Evolutionary conservation across 2,888 invertebrate species (phyloP).

Genomic region (Apeira syringaria): DNA sequence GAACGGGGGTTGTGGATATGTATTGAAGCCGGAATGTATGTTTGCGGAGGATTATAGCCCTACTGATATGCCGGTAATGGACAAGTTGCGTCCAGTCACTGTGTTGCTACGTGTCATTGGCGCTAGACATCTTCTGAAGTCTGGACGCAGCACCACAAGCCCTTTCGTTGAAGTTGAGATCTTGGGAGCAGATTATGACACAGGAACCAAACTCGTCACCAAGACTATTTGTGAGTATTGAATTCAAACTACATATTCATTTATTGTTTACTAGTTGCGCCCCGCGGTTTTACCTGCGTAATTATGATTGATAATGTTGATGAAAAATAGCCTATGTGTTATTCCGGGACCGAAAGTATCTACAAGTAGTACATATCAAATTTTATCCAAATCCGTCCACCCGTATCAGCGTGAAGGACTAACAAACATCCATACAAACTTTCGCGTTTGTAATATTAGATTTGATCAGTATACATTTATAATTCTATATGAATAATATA

Average conservation of each 20-base stretch:
- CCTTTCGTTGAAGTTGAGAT: slow-evolving; percentile 97
- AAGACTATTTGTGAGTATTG: slow-evolving; percentile 90
- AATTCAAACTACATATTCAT: not conserved
- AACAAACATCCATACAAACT: too few relatives aligned
- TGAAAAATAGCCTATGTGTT: too few relatives aligned
- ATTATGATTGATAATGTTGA: too few relatives aligned
- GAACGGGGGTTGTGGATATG: slow-evolving; percentile 96
- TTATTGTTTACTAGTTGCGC: too few relatives aligned
- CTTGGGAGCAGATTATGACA: slow-evolving; percentile 94
- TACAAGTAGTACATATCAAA: too few relatives aligned
- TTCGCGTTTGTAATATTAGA: too few relatives aligned
- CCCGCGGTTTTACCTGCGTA: too few relatives aligned
- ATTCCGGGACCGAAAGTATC: too few relatives aligned
- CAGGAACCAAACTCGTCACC: slow-evolving; percentile 92
- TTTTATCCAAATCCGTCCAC: too few relatives aligned
- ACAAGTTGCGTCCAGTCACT: slow-evolving; percentile 73
- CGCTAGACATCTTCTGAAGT: slow-evolving; percentile 94
- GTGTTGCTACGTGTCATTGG: slow-evolving; percentile 91
- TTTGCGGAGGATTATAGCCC: slow-evolving; percentile 91
- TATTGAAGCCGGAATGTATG: slow-evolving; percentile 96
- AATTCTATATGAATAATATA: too few relatives aligned
- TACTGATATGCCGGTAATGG: slow-evolving; percentile 85
- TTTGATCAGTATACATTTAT: too few relatives aligned
- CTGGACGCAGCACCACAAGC: slow-evolving; percentile 92
- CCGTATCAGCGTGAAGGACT: too few relatives aligned